Evolutionary conservation across 2,113 vertebrate species (phyloP).

Genomic region (Ahaetulla prasina): DNA sequence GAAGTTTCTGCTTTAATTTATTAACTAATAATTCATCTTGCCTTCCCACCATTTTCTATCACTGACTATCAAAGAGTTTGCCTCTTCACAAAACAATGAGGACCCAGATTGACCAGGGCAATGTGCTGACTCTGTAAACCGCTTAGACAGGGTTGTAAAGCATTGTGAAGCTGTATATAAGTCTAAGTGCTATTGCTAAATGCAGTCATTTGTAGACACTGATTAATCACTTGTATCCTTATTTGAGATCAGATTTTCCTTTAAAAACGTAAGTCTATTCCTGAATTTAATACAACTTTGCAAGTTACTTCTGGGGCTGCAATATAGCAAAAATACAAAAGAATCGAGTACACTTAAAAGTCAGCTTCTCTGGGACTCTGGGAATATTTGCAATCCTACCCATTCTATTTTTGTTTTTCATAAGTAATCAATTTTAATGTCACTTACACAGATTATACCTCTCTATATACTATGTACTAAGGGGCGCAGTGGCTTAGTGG

Average conservation of each 20-base stretch:
- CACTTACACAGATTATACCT: background rate
- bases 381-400: conserved; percentile 58
- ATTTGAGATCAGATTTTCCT: conserved; percentile 52
- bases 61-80: conserved; percentile 60
- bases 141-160: too few species aligned
- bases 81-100: conserved; percentile 35
- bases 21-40: conserved; percentile 64
- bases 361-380: conserved; percentile 63
- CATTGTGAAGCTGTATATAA: too few species aligned
- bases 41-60: conserved; percentile 57
- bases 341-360: conserved; percentile 69
- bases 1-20: conserved; percentile 63
- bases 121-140: too few species aligned
- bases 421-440: background rate
- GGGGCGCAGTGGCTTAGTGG: too few species aligned
- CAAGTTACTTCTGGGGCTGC: conserved; percentile 74
- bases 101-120: too few species aligned
- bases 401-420: conserved; percentile 62
- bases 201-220: conserved; percentile 60
- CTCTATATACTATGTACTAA: background rate
- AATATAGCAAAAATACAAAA: conserved; percentile 64
- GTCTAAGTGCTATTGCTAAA: conserved; percentile 19
- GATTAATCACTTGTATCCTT: conserved; percentile 54
- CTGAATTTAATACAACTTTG: conserved; percentile 77
- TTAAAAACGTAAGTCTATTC: conserved; percentile 71